Base-by-base conservation (phyloP, 2,113 vertebrate species). In the Tupaia tana region DNA sequence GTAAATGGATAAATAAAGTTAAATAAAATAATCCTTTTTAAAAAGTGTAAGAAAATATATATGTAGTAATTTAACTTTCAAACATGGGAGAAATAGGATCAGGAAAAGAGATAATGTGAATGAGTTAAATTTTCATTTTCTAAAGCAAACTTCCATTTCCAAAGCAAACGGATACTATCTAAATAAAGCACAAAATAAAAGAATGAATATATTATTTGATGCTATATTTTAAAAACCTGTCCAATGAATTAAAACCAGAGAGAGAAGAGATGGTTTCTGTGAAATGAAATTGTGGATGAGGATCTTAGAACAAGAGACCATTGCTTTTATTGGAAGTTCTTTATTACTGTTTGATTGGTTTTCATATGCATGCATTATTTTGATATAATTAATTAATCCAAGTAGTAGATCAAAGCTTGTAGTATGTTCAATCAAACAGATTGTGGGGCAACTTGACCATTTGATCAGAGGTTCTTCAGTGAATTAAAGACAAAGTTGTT, bases 101-200 rank as follows among this genome's bases (percentile, higher is more conserved):
- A 69, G n/a, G 43, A 61, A 86, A 82, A 92, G 18, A 74, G 34
- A 81, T 27, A 10, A 59, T 24, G 3, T 43, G 73, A 75, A 83
- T 24, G 11, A 61, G 13, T 43, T 78, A 52, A 70, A 77, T 25
- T 8, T 93, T 63, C 25, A 27, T 64, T 81, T 86, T 67, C 83
- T 31, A 58, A 43, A 66, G 22, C 12, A 67, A 19, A 2, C 11
- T 84, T 8, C 64, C 56, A 85, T 43, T 43, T 43, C 43, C 43
- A 43, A 43, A 43, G 43, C 43, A 43, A 43, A 3, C 24, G 19
- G 12, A 87, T 80, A 59, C 29, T 78, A 34, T 16, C 27, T 73
- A 79, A 86, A 24, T 89, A 85, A 71, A 90, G 25, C 24, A 92
- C 10, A 58, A 83, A 79, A 74, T 54, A 64, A 88, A 70, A 59